Evolutionary conservation across 2,113 vertebrate species (phyloP).

Genomic region (Odontophorus gujanensis): DNA sequence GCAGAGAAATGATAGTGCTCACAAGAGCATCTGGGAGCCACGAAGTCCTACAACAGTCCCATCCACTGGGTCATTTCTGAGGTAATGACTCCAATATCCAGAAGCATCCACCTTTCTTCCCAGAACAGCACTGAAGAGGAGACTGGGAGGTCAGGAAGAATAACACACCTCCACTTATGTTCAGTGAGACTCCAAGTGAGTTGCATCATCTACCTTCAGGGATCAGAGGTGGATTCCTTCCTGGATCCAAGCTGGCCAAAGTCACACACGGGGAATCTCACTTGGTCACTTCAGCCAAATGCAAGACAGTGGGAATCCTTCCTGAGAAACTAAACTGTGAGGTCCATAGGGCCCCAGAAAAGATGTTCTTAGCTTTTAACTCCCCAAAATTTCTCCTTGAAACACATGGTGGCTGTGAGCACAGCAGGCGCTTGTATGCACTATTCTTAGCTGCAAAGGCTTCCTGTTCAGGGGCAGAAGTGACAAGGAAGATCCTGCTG

Average conservation of each 20-base stretch:
- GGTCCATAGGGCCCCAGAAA: neutral
- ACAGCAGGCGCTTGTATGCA: neutral
- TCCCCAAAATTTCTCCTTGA: neutral
- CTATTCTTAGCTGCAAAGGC: neutral
- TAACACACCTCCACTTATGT: neutral
- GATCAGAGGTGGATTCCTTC: neutral
- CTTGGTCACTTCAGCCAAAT: neutral
- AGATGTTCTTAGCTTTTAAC: neutral
- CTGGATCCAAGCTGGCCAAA: neutral
- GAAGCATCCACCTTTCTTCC: neutral
- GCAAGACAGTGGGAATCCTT: neutral
- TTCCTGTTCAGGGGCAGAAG: conserved; percentile 1
- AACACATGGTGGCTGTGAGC: neutral
- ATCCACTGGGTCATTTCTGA: neutral
- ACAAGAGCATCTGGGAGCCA: neutral
- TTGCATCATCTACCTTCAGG: neutral
- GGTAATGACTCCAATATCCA: neutral
- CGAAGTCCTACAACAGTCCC: neutral
- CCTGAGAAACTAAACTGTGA: neutral
- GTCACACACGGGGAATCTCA: neutral
- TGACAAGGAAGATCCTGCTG: neutral
- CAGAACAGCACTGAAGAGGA: neutral
- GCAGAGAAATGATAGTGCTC: neutral
- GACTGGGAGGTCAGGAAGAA: neutral
- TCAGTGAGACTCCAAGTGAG: neutral